Evolutionary conservation across 2,888 invertebrate species (phyloP), one percentile per base, ranked within the genome.

Genomic region (Erannis defoliaria): DNA sequence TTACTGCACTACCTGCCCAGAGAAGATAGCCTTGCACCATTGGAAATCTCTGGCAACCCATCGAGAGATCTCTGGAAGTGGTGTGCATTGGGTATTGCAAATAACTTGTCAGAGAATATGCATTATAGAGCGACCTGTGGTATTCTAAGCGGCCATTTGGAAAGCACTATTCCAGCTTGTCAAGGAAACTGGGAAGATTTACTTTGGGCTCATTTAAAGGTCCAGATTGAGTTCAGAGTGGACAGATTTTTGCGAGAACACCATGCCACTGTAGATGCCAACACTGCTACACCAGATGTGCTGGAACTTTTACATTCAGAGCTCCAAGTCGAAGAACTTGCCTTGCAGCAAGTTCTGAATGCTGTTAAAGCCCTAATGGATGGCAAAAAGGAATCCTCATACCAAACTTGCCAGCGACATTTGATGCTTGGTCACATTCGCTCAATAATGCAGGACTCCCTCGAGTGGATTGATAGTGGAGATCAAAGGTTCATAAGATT

Each of bases 1-100:
- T 93, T 98, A 26, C 95, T 96, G 75, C 97, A 98, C 80, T 98
- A 99, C 90, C 96, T 97, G 5, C 97, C 98, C 77, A 95, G 95
- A 74, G 93, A 94, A 50, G 87, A 90, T 51, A 63, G 76, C 14
- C 90, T 88, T 66, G 72, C 81, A n/a, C 80, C 83, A 59, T 78
- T 94, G 60, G 94, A 96, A 55, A 94, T 96, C 48, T 95, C 96
- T 82, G 98, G 99, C 0, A 99, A 99, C 88, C 95, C 95, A 0
- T 95, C 96, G 53, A 94, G 97, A 79, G 96, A 96, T 80, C 87
- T 97, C 12, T 97, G 97, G 97, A 97, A 97, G 76, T 94, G 94
- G 79, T 95, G 95, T 79, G 95, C 96, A 16, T 94, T 96, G 85
- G 93, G 94, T 67, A 95, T 95, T 80, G 93, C 94, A 14, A 93